These are phyloP conservation scores for Siniperca scherzeri DNA, from an alignment of 2,797 vertebrate species.

Conservation along the genomic window DNA sequence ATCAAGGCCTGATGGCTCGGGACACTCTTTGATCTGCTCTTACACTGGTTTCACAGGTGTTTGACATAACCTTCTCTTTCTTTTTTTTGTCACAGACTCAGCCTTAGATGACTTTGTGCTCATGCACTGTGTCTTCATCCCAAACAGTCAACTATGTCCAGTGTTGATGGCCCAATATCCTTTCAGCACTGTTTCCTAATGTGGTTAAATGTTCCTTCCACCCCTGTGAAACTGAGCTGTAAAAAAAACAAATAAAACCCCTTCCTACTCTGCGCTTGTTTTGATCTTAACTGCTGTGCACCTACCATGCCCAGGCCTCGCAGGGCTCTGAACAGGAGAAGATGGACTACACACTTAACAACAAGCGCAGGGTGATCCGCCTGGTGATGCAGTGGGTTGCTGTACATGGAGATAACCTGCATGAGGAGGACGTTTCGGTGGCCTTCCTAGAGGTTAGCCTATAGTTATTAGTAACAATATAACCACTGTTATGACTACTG, in stretches of 20 bases:
- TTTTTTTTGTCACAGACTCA: slow-evolving; percentile 85
- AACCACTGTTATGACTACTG: not conserved
- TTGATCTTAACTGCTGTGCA: slow-evolving; percentile 88
- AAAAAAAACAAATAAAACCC: not conserved
- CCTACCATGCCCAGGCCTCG: slow-evolving; percentile 94
- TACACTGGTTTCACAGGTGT: slow-evolving; percentile 31
- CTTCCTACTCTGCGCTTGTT: slow-evolving; percentile 1
- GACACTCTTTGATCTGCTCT: slow-evolving; percentile 56
- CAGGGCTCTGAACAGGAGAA: slow-evolving; percentile 97
- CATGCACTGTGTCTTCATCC: slow-evolving; percentile 98
- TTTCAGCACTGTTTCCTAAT: slow-evolving; percentile 75
- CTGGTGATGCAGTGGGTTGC: slow-evolving; percentile 94
- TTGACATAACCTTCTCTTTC: slow-evolving; percentile 30
- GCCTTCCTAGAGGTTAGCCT: slow-evolving; percentile 93
- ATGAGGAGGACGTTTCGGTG: slow-evolving; percentile 91
- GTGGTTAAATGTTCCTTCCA: not conserved
- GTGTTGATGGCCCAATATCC: slow-evolving; percentile 98
- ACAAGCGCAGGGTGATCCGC: slow-evolving; percentile 94
- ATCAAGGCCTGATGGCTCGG: slow-evolving; percentile 32
- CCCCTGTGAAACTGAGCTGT: slow-evolving; percentile 1
- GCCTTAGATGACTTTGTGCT: slow-evolving; percentile 95
- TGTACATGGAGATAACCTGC: slow-evolving; percentile 90
- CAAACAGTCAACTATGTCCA: slow-evolving; percentile 93
- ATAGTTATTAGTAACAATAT: not conserved
- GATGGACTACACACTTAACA: slow-evolving; percentile 95